Evolutionary conservation across 2,113 vertebrate genomes (phyloP), one percentile per base, ranked within the genome.

Genomic region (Mandrillus leucophaeus): DNA sequence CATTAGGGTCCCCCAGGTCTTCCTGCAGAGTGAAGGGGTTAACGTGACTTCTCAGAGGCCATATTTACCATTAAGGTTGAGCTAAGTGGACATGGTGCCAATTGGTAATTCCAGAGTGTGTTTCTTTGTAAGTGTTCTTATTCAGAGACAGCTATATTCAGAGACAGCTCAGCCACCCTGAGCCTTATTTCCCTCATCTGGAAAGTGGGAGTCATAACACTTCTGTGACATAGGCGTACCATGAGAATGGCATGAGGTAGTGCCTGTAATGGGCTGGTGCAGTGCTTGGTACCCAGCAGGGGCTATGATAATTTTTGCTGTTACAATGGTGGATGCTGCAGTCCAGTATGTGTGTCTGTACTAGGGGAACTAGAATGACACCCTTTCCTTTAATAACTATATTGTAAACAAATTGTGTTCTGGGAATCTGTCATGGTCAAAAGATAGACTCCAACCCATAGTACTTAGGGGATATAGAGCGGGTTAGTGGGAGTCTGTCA

Each of bases 31-130:
- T n/a, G 72, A 80, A 84, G 73, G 64, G 25, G 48, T 90, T 76
- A 70, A 18, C n/a, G 86, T 35, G 55, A 75, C 38, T 95, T 95
- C 59, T 48, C 6, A 70, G 66, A 61, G 59, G 75, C 90, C 80
- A 5, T 43, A 22, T 55, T 82, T 48, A 64, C 75, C 76, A 64
- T 17, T 0, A 8, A 52, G 27, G 25, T 2, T 85, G 75, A 81
- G 50, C 75, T 8, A 70, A 23, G 73, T 11, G 52, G 75, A 87
- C 2, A 8, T 6, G 50, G 59, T 80, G 35, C 48, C n/a, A 38
- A 2, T 2, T 18, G 57, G 48, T 86, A 38, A n/a, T 38, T 45
- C 20, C 12, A 20, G 70, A 4, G 23, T 1, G 35, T n/a, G 27
- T 16, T 90, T 57, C 61, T 38, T 14, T 30, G 23, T 7, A 25